phyloP scores from a whole-genome alignment of 2,113 vertebrate genomes.

The Paedocypris sp. region DNA sequence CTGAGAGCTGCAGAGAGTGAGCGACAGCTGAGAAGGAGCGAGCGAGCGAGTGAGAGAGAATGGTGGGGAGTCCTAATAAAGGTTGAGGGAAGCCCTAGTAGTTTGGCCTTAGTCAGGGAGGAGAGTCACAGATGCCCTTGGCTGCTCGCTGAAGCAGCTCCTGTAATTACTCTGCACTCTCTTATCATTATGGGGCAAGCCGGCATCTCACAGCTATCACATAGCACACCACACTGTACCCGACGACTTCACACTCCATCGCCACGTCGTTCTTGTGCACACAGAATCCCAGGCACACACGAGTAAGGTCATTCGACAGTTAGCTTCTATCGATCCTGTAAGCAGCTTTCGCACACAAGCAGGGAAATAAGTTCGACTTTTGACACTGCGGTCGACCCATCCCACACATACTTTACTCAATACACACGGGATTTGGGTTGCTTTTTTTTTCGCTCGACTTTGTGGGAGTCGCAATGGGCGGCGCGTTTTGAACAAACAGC shows the following conservation, averaged over 20 bases:
- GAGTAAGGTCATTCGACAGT: conserved; percentile 3
- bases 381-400: neutral
- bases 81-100: conserved; percentile 43
- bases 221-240: neutral
- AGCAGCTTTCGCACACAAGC: neutral
- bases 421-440: neutral
- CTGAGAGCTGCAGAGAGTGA: conserved; percentile 8
- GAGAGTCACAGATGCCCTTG: conserved; percentile 63
- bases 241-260: neutral
- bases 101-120: conserved; percentile 34
- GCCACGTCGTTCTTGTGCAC: neutral
- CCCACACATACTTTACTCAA: neutral
- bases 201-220: conserved; percentile 34
- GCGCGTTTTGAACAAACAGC: neutral
- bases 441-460: neutral
- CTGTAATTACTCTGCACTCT: conserved; percentile 56
- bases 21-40: neutral
- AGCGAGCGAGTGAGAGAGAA: conserved; percentile 8
- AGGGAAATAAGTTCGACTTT: conserved; percentile 4
- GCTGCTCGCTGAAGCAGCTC: conserved; percentile 50
- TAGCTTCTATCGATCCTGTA: conserved; percentile 15
- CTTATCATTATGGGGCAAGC: conserved; percentile 47
- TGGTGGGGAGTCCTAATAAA: conserved; percentile 44
- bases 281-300: neutral
- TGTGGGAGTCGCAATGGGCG: neutral